Conservation (phyloP, 1,140 invertebrate species). For the Parasteatoda tepidariorum region DNA sequence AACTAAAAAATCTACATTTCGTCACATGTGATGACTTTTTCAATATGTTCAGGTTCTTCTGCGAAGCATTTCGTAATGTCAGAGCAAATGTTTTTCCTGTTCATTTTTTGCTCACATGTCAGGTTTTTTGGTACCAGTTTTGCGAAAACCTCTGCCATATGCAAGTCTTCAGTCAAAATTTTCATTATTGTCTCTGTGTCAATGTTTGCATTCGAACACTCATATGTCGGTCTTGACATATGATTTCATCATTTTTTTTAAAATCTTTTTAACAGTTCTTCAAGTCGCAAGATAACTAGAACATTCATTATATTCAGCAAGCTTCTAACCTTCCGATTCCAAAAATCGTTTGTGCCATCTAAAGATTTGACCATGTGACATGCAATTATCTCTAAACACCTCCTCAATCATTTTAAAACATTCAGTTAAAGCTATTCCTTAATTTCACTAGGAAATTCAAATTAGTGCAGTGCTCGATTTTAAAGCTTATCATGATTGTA, state of each 20-base stretch:
- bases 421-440: background rate
- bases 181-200: no score
- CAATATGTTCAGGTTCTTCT: slow-evolving; percentile 46
- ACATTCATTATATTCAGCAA: slow-evolving; percentile 30
- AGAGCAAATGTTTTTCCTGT: slow-evolving; percentile 37
- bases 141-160: slow-evolving; percentile 56
- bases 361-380: slow-evolving; percentile 5
- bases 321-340: slow-evolving; percentile 34
- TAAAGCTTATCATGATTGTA: background rate
- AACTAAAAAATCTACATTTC: slow-evolving; percentile 45
- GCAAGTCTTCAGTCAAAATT: slow-evolving; percentile 65
- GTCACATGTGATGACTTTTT: slow-evolving; percentile 32
- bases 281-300: background rate
- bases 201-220: slow-evolving; percentile 47
- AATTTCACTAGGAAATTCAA: background rate
- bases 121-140: slow-evolving; percentile 50
- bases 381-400: slow-evolving; percentile 2
- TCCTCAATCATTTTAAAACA: background rate
- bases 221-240: background rate
- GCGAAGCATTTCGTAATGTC: slow-evolving; percentile 14
- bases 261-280: slow-evolving; percentile 36
- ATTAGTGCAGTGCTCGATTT: background rate
- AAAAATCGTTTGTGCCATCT: slow-evolving; percentile 50
- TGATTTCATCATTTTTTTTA: slow-evolving; percentile 27
- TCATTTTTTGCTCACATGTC: slow-evolving; percentile 44